phyloP scores from a whole-genome alignment of 2,797 vertebrate genomes.

The Sebastes melanostomus region DNA sequence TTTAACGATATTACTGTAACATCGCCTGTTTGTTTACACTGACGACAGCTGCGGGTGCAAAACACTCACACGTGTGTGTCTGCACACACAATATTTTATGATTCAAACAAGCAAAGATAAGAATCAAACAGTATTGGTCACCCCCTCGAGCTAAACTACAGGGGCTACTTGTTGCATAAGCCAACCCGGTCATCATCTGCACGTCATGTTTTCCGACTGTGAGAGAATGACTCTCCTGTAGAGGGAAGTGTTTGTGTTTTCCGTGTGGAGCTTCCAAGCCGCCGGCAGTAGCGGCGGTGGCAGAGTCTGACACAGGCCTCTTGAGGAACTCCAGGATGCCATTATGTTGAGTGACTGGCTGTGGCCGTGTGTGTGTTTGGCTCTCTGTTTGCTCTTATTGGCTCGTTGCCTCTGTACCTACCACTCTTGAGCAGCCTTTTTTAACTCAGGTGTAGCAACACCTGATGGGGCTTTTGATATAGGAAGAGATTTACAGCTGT shows the following conservation, averaged over 20 bases:
- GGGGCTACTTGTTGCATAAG: slow-evolving; percentile 55
- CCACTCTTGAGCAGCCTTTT: slow-evolving; percentile 5
- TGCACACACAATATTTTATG: slow-evolving; percentile 18
- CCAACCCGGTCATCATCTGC: slow-evolving; percentile 16
- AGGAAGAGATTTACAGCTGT: slow-evolving; percentile 11
- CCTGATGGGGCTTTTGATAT: slow-evolving; percentile 22
- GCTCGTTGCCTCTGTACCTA: slow-evolving; percentile 12
- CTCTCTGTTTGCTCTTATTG: slow-evolving; percentile 40
- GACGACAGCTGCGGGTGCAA: slow-evolving; percentile 36
- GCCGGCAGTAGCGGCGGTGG: slow-evolving; percentile 16
- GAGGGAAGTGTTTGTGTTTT: slow-evolving; percentile 69
- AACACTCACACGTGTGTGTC: neutral
- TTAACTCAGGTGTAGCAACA: slow-evolving; percentile 26
- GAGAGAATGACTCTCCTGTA: slow-evolving; percentile 45
- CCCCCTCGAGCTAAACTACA: slow-evolving; percentile 13
- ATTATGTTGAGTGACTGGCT: slow-evolving; percentile 53
- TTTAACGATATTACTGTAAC: slow-evolving; percentile 45
- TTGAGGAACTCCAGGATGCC: slow-evolving; percentile 56
- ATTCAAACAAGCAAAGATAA: slow-evolving; percentile 65
- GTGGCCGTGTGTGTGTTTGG: slow-evolving; percentile 19
- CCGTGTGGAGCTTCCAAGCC: slow-evolving; percentile 53
- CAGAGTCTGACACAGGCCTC: slow-evolving; percentile 42
- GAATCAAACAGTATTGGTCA: slow-evolving; percentile 42
- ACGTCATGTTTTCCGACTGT: slow-evolving; percentile 66
- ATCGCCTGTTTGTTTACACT: slow-evolving; percentile 42